Conservation (phyloP, 2,113 vertebrate species). For the Myrmecophaga tridactyla region DNA sequence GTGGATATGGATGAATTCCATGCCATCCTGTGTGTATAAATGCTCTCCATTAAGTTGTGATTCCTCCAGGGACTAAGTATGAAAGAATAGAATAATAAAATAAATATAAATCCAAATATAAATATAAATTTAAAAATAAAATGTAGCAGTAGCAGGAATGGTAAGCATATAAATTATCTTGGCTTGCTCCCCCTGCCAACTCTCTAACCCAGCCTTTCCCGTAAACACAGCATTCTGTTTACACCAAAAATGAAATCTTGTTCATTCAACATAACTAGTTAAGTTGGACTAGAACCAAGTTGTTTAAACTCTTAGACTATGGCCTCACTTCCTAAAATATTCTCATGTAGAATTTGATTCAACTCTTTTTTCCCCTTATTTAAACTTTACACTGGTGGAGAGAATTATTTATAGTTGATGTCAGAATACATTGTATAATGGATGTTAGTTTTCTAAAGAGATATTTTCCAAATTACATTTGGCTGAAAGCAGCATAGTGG, state of each 20-base stretch:
- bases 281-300: background rate
- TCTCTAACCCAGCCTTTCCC: too few species aligned
- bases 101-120: background rate
- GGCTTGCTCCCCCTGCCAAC: too few species aligned
- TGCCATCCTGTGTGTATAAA: background rate
- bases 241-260: background rate
- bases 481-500: background rate
- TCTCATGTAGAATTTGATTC: conserved; percentile 57
- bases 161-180: background rate
- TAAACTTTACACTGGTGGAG: conserved; percentile 68
- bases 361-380: background rate
- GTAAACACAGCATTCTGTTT: background rate
- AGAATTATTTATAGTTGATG: conserved; percentile 64
- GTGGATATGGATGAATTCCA: background rate
- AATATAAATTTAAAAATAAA: background rate
- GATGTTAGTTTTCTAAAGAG: conserved; percentile 58
- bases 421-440: conserved; percentile 35
- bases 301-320: background rate
- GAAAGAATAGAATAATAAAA: background rate
- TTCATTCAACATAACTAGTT: background rate
- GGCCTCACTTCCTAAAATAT: background rate
- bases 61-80: background rate
- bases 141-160: background rate
- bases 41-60: background rate
- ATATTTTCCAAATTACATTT: conserved; percentile 54